Evolutionary conservation across 1,140 invertebrate species (phyloP).

Genomic region (Ectropis grisescens): DNA sequence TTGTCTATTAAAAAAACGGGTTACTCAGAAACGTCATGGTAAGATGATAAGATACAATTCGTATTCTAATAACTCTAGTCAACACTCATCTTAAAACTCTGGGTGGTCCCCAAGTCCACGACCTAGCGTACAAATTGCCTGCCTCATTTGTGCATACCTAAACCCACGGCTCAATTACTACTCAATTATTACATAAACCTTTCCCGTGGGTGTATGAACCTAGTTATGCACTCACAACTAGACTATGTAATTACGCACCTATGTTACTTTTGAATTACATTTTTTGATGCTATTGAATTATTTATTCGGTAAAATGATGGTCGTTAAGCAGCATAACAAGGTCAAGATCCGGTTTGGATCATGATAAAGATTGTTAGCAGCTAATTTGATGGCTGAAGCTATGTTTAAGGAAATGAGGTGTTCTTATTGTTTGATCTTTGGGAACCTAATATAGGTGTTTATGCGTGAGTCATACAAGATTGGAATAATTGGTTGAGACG

Average conservation of each 20-base stretch:
- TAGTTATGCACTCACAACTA: conserved; percentile 13
- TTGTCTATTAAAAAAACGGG: no score
- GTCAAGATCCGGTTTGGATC: conserved; percentile 11
- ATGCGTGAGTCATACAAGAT: no score
- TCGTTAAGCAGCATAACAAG: conserved; percentile 13
- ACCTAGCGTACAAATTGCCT: conserved; percentile 25
- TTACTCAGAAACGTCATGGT: no score
- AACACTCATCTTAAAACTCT: neutral
- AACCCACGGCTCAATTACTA: conserved; percentile 28
- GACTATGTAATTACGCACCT: conserved; percentile 24
- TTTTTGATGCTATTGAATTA: conserved; percentile 15
- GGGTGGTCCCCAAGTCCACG: conserved; percentile 26
- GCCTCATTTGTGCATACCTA: conserved; percentile 16
- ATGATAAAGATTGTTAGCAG: conserved; percentile 9
- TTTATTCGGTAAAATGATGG: conserved; percentile 10
- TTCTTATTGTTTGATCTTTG: no score
- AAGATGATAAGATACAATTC: no score
- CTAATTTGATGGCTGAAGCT: neutral
- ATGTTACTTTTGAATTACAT: conserved; percentile 22
- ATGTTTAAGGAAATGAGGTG: no score
- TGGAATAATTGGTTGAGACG: no score
- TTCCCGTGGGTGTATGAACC: conserved; percentile 14
- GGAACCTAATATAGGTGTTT: conserved; percentile 21
- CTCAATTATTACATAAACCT: conserved; percentile 24
- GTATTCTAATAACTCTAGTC: no score